Base-by-base conservation (phyloP, 1,140 invertebrate genomes). In the Macrocentrus cingulum region DNA sequence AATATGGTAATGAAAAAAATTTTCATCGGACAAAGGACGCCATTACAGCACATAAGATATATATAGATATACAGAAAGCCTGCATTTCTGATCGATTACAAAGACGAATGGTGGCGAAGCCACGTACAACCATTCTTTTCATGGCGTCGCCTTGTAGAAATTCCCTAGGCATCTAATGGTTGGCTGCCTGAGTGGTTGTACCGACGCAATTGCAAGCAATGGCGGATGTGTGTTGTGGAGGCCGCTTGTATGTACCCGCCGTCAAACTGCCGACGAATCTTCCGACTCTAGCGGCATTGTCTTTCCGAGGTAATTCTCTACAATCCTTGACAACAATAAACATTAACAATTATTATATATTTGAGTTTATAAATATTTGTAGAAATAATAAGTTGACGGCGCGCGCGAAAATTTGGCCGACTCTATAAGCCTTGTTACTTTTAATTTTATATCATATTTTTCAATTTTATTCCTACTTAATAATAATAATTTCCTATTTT, bases 181-280 rank as follows among this genome's bases (percentile, higher is more conserved):
- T 9, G 60, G 67, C 68, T 63, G 61, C 59, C 62, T 19, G 29
- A 22, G 48, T 29, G 19, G 29, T 64, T 62, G 51, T 68, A 9
- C 4, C 51, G 65, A 64, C 61, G 56, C 60, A 63, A 66, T 41
- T 63, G 34, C 56, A 54, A 59, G 59, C 61, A 67, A 67, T 66
- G 67, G 66, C 60, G 61, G 66, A 69, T 45, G 61, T 48, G 49
- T 61, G 60, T 60, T 62, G 62, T 48, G 52, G 58, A 65, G 66
- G 48, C 61, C 64, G 62, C 60, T 68, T 61, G 68, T 68, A 54
- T 62, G 61, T 65, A n/a, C n/a, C n/a, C n/a, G 56, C 61, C 59
- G 61, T 66, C 61, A 63, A 61, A 63, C 57, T 61, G 45, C 45
- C 46, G 51, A 46, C n/a, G 22, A 13, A 19, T 22, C 25, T 7